These are phyloP conservation scores for Scopus umbretta DNA, from an alignment of 2,113 vertebrate genomes.

Conservation along the genomic window DNA sequence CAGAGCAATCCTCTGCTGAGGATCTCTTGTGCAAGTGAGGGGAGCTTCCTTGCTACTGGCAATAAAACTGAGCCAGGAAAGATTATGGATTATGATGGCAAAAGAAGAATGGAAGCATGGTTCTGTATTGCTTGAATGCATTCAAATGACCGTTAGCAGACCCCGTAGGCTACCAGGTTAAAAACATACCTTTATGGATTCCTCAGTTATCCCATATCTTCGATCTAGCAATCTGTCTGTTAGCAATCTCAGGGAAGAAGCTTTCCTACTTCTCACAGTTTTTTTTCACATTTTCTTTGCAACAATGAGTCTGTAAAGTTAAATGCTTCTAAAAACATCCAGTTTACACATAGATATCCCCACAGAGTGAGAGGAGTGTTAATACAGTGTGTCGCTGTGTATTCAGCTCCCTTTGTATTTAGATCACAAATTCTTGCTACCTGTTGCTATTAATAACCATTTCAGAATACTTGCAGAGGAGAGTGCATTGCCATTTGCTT, in stretches of 20 bases:
- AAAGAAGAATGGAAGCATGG: background rate
- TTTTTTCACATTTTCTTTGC: background rate
- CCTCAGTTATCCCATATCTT: background rate
- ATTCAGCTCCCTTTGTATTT: background rate
- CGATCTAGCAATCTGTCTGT: background rate
- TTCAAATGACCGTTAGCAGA: background rate
- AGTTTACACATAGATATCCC: background rate
- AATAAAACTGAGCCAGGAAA: background rate
- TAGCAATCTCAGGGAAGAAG: background rate
- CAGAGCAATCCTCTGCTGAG: background rate
- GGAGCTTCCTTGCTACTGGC: background rate
- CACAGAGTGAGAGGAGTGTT: background rate
- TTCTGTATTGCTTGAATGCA: background rate
- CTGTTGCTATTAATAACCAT: background rate
- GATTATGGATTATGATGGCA: background rate
- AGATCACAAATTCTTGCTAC: background rate
- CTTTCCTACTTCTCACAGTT: background rate
- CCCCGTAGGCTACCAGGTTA: background rate
- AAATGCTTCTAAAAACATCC: background rate
- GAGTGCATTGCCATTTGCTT: background rate
- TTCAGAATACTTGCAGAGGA: background rate
- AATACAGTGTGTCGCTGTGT: background rate
- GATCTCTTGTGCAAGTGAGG: background rate
- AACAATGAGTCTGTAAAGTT: background rate
- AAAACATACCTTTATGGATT: background rate